Base-by-base conservation (phyloP, 2,113 vertebrate species). In the Lichenostomus cassidix region DNA sequence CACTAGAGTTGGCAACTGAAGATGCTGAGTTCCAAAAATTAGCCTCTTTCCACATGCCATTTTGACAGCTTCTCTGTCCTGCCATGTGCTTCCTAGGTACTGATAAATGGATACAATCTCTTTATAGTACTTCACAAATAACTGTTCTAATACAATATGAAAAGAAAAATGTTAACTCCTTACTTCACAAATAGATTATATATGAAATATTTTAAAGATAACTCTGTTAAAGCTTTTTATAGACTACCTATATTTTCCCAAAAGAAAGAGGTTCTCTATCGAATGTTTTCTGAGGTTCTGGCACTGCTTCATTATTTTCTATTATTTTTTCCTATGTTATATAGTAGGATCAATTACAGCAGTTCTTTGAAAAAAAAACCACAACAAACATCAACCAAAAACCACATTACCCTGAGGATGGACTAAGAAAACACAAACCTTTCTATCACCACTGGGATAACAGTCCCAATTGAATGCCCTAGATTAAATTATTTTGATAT, bases 361-460 rank as follows among this genome's bases (percentile, higher is more conserved):
- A 80, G 24, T 52, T 93, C 31, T 44, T 71, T 0, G 2, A 15
- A 71, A 76, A 93, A 93, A 74, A 68, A 7, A 1, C 1, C 11
- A 37, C 20, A 52, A 42, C 17, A 41, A 52, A 44, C 10, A 60
- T 16, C 70, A 78, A 41, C 33, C 35, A 82, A 87, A 93, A 13
- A 5, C 0, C 42, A n/a, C 21, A 83, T 75, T 96, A 95, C 90
- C 56, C 79, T 16, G 27, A 89, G 67, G 41, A 44, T 25, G 14
- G 52, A 87, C 81, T 92, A 90, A 82, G 39, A 59, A 91, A 97
- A 96, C 41, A 89, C 31, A 95, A 96, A 69, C 35, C 24, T n/a
- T 71, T 75, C 68, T 71, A 69, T 65, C 47, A 91, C 39, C 31
- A 85, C 39, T 83, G 24, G 44, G 42, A 65, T 56, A 70, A 86